phyloP scores from a whole-genome alignment of 2,797 vertebrate genomes.

The Melopsittacus undulatus region DNA sequence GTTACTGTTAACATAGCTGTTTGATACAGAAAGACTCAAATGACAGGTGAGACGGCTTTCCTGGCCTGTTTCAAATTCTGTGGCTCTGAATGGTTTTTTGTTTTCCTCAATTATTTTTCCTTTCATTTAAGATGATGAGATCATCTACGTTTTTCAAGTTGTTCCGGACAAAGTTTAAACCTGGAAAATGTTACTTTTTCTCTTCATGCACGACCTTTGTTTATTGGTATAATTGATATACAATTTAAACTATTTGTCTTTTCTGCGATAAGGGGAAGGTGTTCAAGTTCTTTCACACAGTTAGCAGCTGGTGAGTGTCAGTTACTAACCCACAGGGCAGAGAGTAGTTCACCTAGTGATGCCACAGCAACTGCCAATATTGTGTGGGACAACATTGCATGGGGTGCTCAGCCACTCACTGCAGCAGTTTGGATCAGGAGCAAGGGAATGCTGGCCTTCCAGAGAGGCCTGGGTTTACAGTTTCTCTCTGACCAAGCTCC shows the following conservation, averaged over 20 bases:
- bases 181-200: not conserved
- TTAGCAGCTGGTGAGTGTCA: not conserved
- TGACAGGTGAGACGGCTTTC: not conserved
- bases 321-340: not conserved
- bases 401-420: not conserved
- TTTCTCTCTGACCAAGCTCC: not conserved
- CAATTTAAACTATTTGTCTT: not conserved
- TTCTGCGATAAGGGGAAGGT: not conserved
- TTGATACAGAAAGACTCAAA: not conserved
- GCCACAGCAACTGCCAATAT: not conserved
- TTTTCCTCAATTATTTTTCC: not conserved
- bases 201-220: not conserved
- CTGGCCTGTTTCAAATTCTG: not conserved
- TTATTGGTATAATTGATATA: not conserved
- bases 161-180: not conserved
- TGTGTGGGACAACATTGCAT: fast-evolving
- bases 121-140: not conserved
- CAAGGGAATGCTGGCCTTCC: fast-evolving
- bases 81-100: not conserved
- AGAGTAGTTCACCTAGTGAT: fast-evolving
- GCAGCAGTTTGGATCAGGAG: not conserved
- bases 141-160: not conserved
- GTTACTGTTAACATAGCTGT: not conserved
- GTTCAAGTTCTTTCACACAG: not conserved
- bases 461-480: not conserved